Evolutionary conservation across 23 tunicate species (phyloP).

Genomic region (Phallusia fumigata): DNA sequence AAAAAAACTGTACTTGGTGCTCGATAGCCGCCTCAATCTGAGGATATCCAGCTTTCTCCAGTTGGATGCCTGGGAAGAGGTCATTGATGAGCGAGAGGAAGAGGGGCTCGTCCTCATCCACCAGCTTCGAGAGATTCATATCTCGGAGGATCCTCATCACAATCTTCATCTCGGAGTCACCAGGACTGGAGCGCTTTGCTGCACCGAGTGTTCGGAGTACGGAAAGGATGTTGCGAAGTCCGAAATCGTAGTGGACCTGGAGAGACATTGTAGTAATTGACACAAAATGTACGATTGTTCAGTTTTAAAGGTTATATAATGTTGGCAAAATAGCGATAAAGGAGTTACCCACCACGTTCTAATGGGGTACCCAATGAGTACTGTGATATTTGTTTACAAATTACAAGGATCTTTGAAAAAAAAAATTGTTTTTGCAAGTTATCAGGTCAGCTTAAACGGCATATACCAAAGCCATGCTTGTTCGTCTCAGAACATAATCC

Average conservation of each 20-base stretch:
- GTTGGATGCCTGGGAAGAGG: constrained; percentile 87
- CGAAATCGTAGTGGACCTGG: constrained; percentile 96
- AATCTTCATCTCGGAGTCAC: constrained; percentile 96
- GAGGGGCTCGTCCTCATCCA: constrained; percentile 97
- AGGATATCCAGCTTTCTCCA: constrained; percentile 95
- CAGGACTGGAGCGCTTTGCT: constrained; percentile 85
- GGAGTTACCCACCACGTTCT: too few relatives aligned
- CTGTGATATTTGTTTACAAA: too few relatives aligned
- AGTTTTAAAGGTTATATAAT: too few relatives aligned
- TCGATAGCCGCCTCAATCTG: constrained; percentile 89
- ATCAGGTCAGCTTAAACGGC: too few relatives aligned
- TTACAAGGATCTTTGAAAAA: too few relatives aligned
- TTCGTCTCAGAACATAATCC: too few relatives aligned
- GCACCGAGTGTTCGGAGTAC: constrained; percentile 97
- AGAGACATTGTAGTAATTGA: background rate
- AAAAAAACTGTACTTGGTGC: constrained; percentile 51
- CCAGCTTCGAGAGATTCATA: constrained; percentile 95
- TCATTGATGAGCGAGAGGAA: constrained; percentile 96
- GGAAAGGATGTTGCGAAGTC: constrained; percentile 93
- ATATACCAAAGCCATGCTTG: too few relatives aligned
- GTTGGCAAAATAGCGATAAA: too few relatives aligned
- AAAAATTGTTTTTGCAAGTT: too few relatives aligned
- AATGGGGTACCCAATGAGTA: too few relatives aligned
- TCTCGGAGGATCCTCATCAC: constrained; percentile 96
- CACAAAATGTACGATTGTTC: too few relatives aligned